phyloP scores from a whole-genome alignment of 2,113 vertebrate genomes.

The Heterochromis multidens region DNA sequence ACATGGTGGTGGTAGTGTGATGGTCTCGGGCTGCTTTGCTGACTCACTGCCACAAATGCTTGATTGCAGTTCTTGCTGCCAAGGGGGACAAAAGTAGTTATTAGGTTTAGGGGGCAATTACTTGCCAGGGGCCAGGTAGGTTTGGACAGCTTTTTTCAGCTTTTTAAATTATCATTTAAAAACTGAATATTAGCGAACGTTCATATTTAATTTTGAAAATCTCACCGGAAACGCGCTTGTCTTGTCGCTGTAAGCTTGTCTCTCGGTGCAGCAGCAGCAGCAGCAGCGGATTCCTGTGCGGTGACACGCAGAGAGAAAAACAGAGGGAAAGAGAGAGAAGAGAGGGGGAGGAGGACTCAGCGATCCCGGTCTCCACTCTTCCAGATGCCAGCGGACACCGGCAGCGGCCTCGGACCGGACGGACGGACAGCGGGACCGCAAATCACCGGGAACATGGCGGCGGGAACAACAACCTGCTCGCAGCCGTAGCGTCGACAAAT shows the following conservation, averaged over 20 bases:
- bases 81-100: too few relatives aligned
- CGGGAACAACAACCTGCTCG: neutral
- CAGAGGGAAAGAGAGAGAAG: neutral
- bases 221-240: rapidly evolving
- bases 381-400: conserved; percentile 26
- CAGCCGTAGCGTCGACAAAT: neutral
- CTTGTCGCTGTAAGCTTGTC: rapidly evolving
- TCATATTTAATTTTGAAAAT: neutral
- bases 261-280: neutral
- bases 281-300: neutral
- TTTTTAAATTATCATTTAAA: too few relatives aligned
- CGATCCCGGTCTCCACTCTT: neutral
- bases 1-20: too few relatives aligned
- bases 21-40: too few relatives aligned
- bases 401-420: conserved; percentile 5
- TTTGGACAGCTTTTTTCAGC: too few relatives aligned
- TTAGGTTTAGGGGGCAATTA: too few relatives aligned
- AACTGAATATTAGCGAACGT: too few relatives aligned
- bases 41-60: too few relatives aligned
- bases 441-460: conserved; percentile 41
- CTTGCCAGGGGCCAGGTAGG: too few relatives aligned
- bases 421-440: neutral
- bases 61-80: too few relatives aligned
- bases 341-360: neutral
- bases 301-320: neutral